Evolutionary conservation across 2,797 vertebrate species (phyloP), one percentile per base, ranked within the genome.

Genomic region (Astyanax mexicanus): DNA sequence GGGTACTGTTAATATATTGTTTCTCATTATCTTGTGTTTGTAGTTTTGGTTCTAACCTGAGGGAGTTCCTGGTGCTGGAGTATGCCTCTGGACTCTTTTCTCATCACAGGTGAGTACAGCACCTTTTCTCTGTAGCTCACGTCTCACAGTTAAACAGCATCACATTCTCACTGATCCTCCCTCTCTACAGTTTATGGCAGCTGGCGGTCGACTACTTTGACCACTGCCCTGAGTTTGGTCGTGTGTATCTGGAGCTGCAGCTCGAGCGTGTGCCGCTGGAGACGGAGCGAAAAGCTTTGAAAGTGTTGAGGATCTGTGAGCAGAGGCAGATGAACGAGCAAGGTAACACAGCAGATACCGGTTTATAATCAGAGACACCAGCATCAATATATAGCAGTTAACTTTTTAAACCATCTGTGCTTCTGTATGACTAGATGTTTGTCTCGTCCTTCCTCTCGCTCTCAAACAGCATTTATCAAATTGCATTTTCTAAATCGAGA

Each of bases 11-110:
- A n/a, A n/a, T n/a, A n/a, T n/a, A n/a, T n/a, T n/a, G n/a, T n/a
- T n/a, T n/a, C n/a, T n/a, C n/a, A n/a, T n/a, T n/a, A n/a, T n/a
- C n/a, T n/a, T 84, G 62, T 80, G 29, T 0, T 54, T 84, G 29
- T 77, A 99, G 97, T 83, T 99, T 98, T 80, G 97, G 98, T 44
- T 97, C 97, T 70, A 98, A 98, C 81, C 92, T 99, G 93, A 93
- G 97, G 78, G 98, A 99, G 88, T 98, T 98, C 81, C 95, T 99
- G 37, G 89, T 99, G 80, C 85, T 98, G 49, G 98, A 99, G 82
- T 99, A 98, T 0, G 97, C 97, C 0, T 98, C 96, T 0, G 96
- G 96, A 67, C 95, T 99, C 79, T 98, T 98, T 81, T 95, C 95
- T 23, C 97, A 99, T 84, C 95, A 98, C 90, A 99, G 97, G 97